Conservation (phyloP, 1,140 invertebrate genomes). For the Bombyx mandarina region DNA sequence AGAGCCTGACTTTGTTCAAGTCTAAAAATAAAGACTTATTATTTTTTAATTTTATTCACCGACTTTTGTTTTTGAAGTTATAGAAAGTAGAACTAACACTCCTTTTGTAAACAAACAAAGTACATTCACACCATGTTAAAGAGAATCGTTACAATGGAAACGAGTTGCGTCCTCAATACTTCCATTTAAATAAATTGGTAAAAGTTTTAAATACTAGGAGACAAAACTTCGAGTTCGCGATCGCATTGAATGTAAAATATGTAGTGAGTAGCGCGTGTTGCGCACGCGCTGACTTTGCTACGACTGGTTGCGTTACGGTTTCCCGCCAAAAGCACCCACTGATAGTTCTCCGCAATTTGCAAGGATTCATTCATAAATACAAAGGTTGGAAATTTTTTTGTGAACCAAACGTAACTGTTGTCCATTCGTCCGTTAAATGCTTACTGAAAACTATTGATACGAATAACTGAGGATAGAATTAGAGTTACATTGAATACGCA, state of each 20-base stretch:
- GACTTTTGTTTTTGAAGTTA: slow-evolving; percentile 44
- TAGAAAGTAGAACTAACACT: slow-evolving; percentile 67
- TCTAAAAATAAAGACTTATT: too few relatives aligned
- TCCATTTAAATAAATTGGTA: slow-evolving; percentile 44
- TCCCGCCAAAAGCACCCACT: slow-evolving; percentile 56
- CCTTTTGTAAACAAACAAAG: slow-evolving; percentile 57
- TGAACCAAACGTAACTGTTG: too few relatives aligned
- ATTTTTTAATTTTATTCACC: slow-evolving; percentile 4
- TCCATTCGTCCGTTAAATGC: too few relatives aligned
- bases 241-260: slow-evolving; percentile 43
- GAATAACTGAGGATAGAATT: too few relatives aligned
- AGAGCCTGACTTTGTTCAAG: too few relatives aligned
- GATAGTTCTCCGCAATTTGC: slow-evolving; percentile 17
- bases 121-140: slow-evolving; percentile 60
- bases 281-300: slow-evolving; percentile 53
- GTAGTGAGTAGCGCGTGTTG: slow-evolving; percentile 49
- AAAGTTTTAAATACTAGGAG: slow-evolving; percentile 32
- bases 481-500: too few relatives aligned
- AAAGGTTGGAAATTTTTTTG: too few relatives aligned
- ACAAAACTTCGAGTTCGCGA: slow-evolving; percentile 61
- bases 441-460: too few relatives aligned
- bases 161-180: slow-evolving; percentile 63
- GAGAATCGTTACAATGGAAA: slow-evolving; percentile 54
- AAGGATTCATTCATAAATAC: slow-evolving; percentile 47
- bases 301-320: slow-evolving; percentile 41